Evolutionary conservation across 2,113 vertebrate species (phyloP), one percentile per base, ranked within the genome.

Genomic region (Coreoperca whiteheadi): DNA sequence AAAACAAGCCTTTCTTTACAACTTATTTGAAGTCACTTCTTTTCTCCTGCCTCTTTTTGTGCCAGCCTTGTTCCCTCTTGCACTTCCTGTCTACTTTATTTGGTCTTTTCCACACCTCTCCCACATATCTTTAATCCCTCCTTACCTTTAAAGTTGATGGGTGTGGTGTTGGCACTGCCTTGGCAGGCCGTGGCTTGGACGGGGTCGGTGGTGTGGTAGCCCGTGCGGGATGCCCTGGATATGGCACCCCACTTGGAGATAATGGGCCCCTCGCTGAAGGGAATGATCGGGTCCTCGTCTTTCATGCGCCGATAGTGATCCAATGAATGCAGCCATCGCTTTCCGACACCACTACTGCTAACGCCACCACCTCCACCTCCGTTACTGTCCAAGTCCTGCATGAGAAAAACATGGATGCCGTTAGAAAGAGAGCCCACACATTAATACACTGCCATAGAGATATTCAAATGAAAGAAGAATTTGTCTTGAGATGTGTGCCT

Each of bases 171-270:
- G 75, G 96, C 91, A 82, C 96, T 96, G 92, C 97, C 96, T 94
- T 98, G 97, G 90, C 96, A 97, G 94, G 97, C 97, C 59, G 97
- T 98, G 88, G 97, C 98, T 92, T 98, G 98, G 66, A 99, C 95
- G 0, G 98, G 98, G 88, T 97, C 97, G 0, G 97, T 98, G 37
- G 96, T 99, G 93, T 99, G 97, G 81, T 97, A 98, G 64, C 96
- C 97, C 0, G 97, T 98, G 82, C 97, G 97, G 53, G 98, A 97
- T 18, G 97, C 97, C 77, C 98, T 95, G 74, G 97, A 99, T 93
- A 99, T 99, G 25, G 97, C 98, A 15, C 98, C 98, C 98, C 98
- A 99, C 91, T 99, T 99, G 81, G 98, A 99, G 91, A 99, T 99
- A 90, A 99, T 99, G 15, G 98, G 98, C 60, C 97, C 97, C 64